Base-by-base conservation (phyloP, 2,888 invertebrate genomes). In the Drosophila neotestacea region DNA sequence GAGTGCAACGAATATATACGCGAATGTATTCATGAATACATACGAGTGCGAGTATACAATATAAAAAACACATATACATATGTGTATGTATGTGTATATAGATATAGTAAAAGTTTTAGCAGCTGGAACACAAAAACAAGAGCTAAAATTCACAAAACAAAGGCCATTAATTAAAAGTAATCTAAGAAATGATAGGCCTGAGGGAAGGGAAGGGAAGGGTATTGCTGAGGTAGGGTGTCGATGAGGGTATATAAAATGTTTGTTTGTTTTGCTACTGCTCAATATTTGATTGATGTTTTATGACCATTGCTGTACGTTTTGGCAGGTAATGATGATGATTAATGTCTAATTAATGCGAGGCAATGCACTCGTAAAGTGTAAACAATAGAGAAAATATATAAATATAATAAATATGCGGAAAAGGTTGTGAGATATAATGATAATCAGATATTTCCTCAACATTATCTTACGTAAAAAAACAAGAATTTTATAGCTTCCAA, bases 1-100 rank as follows among this genome's bases (percentile, higher is more conserved):
- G 77, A 77, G 77, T 77, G 77, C 77, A 77, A 77, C 62, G 77
- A 73, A 77, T 77, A 77, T 72, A 76, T 76, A 72, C 47, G 30
- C 48, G 67, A 69, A 67, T 69, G 46, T 42, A 71, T 27, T 27
- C 32, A 16, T 34, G 22, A 59, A 44, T 44, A 58, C 41, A 47
- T 7, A 36, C 6, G 16, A 30, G 16, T 27, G 5, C 32, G 4
- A 27, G n/a, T 16, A 34, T 48, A n/a, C 41, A 6, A 34, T 27
- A 27, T n/a, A 39, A 22, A 22, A 7, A 9, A 13, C 5, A 54
- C 32, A 34, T 16, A 36, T 34, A 42, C 22, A 22, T 22, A 22
- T 22, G 22, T 22, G 22, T 22, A 22, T 22, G 22, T 41, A 9
- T 47, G n/a, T 48, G n/a, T 48, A 38, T 52, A n/a, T 46, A 42